phyloP scores from a whole-genome alignment of 2,113 vertebrate species.

The Asarcornis scutulata region DNA sequence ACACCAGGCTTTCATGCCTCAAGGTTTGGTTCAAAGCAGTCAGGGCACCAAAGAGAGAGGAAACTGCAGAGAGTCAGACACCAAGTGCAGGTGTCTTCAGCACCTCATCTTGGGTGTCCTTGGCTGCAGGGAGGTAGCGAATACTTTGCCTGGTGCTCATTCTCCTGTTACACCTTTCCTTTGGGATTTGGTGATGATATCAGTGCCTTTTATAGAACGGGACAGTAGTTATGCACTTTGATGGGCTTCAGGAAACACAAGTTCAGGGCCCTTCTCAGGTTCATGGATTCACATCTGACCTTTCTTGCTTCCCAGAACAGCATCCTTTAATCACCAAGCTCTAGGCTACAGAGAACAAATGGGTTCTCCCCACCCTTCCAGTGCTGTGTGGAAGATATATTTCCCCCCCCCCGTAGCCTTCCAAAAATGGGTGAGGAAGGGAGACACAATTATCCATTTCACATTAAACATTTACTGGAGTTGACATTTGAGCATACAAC shows the following conservation, averaged over 20 bases:
- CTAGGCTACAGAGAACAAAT: neutral
- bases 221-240: neutral
- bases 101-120: neutral
- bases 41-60: neutral
- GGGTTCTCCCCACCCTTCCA: neutral
- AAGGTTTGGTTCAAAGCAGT: neutral
- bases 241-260: slow-evolving; percentile 11
- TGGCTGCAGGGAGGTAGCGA: neutral
- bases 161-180: slow-evolving; percentile 47
- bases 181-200: slow-evolving; percentile 33
- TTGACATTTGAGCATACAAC: slow-evolving; percentile 61
- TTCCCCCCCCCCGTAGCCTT: neutral
- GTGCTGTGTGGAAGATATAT: neutral
- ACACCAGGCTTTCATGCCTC: neutral
- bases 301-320: slow-evolving; percentile 61
- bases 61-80: neutral
- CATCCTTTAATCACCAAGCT: slow-evolving; percentile 32
- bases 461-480: slow-evolving; percentile 58
- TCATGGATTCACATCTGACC: slow-evolving; percentile 61
- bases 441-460: slow-evolving; percentile 46
- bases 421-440: slow-evolving; percentile 15
- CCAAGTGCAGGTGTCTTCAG: neutral
- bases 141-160: neutral
- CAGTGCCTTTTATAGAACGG: slow-evolving; percentile 33
- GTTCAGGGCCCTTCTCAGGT: slow-evolving; percentile 57